Base-by-base conservation (phyloP, 2,888 invertebrate genomes). In the Lithophane ornitopus region DNA sequence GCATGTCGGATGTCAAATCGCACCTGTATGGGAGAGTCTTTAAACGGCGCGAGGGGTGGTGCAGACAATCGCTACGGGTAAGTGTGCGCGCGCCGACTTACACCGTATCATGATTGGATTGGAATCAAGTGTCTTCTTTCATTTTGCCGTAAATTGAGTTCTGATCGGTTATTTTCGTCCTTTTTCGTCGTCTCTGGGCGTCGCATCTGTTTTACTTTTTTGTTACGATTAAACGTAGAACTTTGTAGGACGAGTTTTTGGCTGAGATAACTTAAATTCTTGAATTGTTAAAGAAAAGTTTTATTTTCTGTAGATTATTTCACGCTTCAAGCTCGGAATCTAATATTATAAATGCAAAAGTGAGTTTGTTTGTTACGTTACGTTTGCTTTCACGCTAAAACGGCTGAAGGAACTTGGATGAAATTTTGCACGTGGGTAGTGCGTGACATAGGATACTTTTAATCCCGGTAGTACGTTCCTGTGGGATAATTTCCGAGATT, bases 101-200 rank as follows among this genome's bases (percentile, higher is more conserved):
- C 78, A 77, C 26, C 62, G 78, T 86, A 79, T 80, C 82, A 77
- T 86, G 82, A 87, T 89, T 81, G 83, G 81, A 87, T 89, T 85
- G 85, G 80, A 85, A 86, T 88, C 88, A 86, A 88, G 86, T 89
- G 83, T 81, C 84, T 81, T 81, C 80, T 82, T 86, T 75, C 80
- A 87, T 86, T 87, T 89, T 74, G 75, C 69, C 81, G 86, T 86
- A 84, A 88, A 88, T 89, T 79, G 86, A 80, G 76, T 86, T 86
- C 63, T 74, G 77, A 76, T 76, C 83, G 73, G 82, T 70, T 85
- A 70, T 69, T 78, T 65, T 67, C 62, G 63, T 79, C 80, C 76
- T 72, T 78, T 76, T 68, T 70, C 70, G 41, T n/a, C 34, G 61
- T 52, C 70, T 61, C 46, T 67, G 54, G 44, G 46, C 54, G 68